These are phyloP conservation scores for Lepisosteus oculatus DNA, from an alignment of 2,113 vertebrate genomes.

Conservation along the genomic window DNA sequence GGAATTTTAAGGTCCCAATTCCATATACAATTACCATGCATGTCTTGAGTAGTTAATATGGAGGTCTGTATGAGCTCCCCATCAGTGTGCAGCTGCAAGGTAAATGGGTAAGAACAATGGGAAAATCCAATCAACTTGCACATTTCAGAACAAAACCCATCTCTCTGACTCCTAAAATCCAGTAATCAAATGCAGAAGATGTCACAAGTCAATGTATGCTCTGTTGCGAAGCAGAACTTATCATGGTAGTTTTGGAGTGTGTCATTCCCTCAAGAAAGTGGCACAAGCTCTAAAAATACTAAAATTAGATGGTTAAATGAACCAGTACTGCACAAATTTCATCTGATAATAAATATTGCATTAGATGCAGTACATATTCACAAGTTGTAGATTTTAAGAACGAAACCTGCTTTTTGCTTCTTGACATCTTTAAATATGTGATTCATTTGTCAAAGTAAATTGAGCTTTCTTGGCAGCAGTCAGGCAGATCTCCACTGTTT, in stretches of 20 bases:
- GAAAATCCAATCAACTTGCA: conserved; percentile 62
- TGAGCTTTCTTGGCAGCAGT: conserved; percentile 39
- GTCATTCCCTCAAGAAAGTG: no score
- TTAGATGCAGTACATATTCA: not conserved
- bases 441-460: conserved; percentile 49
- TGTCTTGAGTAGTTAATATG: conserved; percentile 66
- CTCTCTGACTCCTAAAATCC: conserved; percentile 38
- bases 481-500: conserved; percentile 40
- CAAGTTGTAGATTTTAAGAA: not conserved
- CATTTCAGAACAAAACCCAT: conserved; percentile 55
- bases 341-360: not conserved
- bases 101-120: conserved; percentile 46
- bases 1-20: no score
- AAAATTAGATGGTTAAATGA: not conserved
- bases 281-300: not conserved
- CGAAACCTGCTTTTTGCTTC: not conserved
- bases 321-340: not conserved
- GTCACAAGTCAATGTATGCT: no score
- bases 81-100: conserved; percentile 49
- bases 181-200: not conserved
- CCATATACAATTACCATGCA: no score
- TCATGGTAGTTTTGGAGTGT: no score
- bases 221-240: no score
- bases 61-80: conserved; percentile 58
- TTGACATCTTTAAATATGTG: conserved; percentile 10